Conservation (phyloP, 1,140 invertebrate species). For the Dreissena polymorpha region DNA sequence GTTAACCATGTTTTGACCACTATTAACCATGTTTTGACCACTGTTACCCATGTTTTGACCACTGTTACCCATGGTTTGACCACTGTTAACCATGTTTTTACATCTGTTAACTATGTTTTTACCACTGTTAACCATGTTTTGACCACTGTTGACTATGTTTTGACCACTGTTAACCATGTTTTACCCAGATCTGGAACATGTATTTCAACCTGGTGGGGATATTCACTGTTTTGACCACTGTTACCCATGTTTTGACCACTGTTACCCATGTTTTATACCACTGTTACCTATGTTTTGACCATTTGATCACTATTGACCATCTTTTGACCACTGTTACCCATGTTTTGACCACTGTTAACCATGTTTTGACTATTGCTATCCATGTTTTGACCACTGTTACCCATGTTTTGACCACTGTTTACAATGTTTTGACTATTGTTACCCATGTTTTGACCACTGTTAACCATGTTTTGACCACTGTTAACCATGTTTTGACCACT, state of each 20-base stretch:
- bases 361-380: background rate
- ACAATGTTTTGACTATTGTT: background rate
- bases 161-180: too few relatives aligned
- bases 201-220: background rate
- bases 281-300: background rate
- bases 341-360: background rate
- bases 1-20: too few relatives aligned
- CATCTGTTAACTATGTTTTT: too few relatives aligned
- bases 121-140: too few relatives aligned
- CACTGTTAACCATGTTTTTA: too few relatives aligned
- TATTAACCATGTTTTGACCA: too few relatives aligned
- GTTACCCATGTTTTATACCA: background rate
- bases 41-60: too few relatives aligned
- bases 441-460: background rate
- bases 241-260: background rate
- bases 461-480: slow-evolving; percentile 4
- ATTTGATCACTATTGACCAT: background rate
- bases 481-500: background rate
- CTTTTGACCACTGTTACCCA: slow-evolving; percentile 5
- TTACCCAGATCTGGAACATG: too few relatives aligned
- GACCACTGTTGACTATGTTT: too few relatives aligned
- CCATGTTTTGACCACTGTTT: background rate
- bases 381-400: background rate
- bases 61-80: too few relatives aligned
- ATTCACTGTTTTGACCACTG: background rate